Evolutionary conservation across 30 jellyfish, hydroid and myxozoan genomes (phyloP).

Genomic region (Morbakka virulenta): DNA sequence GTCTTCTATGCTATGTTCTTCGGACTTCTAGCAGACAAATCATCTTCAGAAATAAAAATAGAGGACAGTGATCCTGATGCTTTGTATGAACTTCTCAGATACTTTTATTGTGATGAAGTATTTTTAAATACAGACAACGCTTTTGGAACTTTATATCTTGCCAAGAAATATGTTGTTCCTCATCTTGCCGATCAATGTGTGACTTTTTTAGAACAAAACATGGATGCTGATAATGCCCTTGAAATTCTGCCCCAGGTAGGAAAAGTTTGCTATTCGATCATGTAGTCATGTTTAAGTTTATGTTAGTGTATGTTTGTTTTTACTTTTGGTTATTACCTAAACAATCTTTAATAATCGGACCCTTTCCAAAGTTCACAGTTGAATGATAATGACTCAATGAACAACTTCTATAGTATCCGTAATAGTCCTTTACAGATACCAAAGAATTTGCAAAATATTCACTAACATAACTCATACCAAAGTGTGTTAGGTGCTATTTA

Average conservation of each 20-base stretch:
- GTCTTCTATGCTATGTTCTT: slow-evolving; percentile 70
- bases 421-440: too few relatives aligned
- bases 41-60: slow-evolving; percentile 32
- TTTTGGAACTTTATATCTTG: slow-evolving; percentile 62
- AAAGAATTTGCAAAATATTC: too few relatives aligned
- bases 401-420: too few relatives aligned
- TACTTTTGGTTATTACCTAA: too few relatives aligned
- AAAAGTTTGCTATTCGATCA: too few relatives aligned
- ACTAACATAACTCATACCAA: too few relatives aligned
- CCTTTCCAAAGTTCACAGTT: too few relatives aligned
- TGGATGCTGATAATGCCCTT: slow-evolving; percentile 68
- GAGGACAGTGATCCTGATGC: slow-evolving; percentile 62
- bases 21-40: slow-evolving; percentile 39
- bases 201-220: slow-evolving; percentile 46
- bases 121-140: slow-evolving; percentile 53
- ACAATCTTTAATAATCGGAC: too few relatives aligned
- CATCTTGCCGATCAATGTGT: slow-evolving; percentile 55
- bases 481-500: too few relatives aligned
- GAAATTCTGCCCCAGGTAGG: slow-evolving; percentile 53
- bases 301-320: too few relatives aligned
- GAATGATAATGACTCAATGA: too few relatives aligned
- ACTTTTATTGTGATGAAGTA: slow-evolving; percentile 61
- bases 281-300: too few relatives aligned
- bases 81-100: slow-evolving; percentile 49
- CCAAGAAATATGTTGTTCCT: slow-evolving; percentile 66